Evolutionary conservation across 1,140 invertebrate genomes (phyloP), one percentile per base, ranked within the genome.

Genomic region (Sycobia sp.): DNA sequence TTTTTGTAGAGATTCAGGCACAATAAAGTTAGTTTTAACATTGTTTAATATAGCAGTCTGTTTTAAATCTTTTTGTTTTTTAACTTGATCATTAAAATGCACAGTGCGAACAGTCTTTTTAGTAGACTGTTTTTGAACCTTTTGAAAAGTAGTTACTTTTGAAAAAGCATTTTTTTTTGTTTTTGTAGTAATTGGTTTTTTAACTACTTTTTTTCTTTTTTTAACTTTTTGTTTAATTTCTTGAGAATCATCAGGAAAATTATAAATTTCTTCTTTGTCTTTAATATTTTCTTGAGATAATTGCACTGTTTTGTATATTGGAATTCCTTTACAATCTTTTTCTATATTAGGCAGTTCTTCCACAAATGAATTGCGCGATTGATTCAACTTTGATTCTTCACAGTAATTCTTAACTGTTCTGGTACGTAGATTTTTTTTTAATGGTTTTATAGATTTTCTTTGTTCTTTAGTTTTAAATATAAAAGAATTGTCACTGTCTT

Each of bases 221-320:
- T 54, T 62, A 39, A 7, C 22, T 23, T 36, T 58, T 39, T 58
- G 16, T 11, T 20, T 20, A 25, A n/a, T 43, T 14, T 65, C 55
- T 38, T 58, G 55, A 25, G 59, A 49, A 29, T 58, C 44, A 38
- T 67, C 61, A n/a, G 56, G 49, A 56, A 70, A 70, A 43, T 70
- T 65, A 56, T 70, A 72, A 23, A 70, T 49, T 53, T 69, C 38
- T 23, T 67, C 65, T 49, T 62, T 65, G 41, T 66, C 57, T 41
- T 67, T 27, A 10, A 47, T 5, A 34, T 51, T 64, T 23, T 64
- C 54, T 51, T 64, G 36, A 25, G 54, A 57, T 20, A 29, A 18
- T 29, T 51, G 46, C 1, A 62, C 41, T 20, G n/a, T 46, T 59
- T 68, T 69, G 18, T 73, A 71, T 34, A 73, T 50, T 23, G 71